Evolutionary conservation across 2,797 vertebrate genomes (phyloP).

Genomic region (Gymnodraco acuticeps): DNA sequence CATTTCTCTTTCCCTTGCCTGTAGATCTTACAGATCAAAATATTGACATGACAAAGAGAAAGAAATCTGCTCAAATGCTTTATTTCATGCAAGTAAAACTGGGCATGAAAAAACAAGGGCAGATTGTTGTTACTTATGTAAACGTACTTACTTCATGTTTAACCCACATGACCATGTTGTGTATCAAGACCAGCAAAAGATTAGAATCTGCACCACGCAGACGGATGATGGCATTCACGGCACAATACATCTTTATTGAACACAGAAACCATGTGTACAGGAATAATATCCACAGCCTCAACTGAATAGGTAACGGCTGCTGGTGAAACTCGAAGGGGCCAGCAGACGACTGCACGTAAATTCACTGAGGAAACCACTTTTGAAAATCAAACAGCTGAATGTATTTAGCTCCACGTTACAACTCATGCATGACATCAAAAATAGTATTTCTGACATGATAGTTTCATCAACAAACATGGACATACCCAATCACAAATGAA

Average conservation of each 20-base stretch:
- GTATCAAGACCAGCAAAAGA: background rate
- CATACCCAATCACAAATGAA: slow-evolving; percentile 50
- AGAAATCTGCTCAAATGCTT: too few relatives aligned
- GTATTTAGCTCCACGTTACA: slow-evolving; percentile 63
- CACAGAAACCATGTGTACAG: slow-evolving; percentile 77
- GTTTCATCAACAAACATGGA: slow-evolving; percentile 60
- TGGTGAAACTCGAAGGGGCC: slow-evolving; percentile 64
- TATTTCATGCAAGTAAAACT: too few relatives aligned
- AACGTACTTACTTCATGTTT: too few relatives aligned
- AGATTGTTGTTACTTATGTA: too few relatives aligned
- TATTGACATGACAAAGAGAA: too few relatives aligned
- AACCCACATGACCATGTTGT: background rate
- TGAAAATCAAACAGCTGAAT: slow-evolving; percentile 49
- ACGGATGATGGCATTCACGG: slow-evolving; percentile 49
- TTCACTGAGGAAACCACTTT: slow-evolving; percentile 56
- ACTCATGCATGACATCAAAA: slow-evolving; percentile 81
- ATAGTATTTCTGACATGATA: slow-evolving; percentile 72
- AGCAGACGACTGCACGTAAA: slow-evolving; percentile 65
- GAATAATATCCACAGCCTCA: slow-evolving; percentile 67
- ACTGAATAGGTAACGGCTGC: slow-evolving; percentile 60
- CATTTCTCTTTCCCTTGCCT: too few relatives aligned
- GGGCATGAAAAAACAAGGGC: too few relatives aligned
- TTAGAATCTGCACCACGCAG: slow-evolving; percentile 2
- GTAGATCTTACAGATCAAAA: too few relatives aligned
- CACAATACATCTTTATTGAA: slow-evolving; percentile 76